Percentiles rank a stretch among this genome's conserved stretches.
These are phyloP conservation scores for Girardia tigrina DNA, from an alignment of 2,888 invertebrate species.

Conservation along the genomic window DNA sequence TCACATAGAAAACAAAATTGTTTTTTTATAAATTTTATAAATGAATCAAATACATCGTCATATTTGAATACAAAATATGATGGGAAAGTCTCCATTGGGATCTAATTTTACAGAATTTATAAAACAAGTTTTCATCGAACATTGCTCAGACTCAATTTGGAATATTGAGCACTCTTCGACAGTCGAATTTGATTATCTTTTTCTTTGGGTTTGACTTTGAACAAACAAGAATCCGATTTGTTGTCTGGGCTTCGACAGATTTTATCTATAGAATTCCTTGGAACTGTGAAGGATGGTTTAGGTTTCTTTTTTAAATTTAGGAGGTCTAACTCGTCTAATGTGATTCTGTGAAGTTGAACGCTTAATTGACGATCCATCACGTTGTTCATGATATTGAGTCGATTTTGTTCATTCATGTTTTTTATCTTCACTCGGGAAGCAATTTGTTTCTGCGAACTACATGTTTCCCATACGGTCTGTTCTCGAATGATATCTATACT, in stretches of 20 bases:
- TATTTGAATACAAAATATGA: no score
- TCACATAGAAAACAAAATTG: no score
- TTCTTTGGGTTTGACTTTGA: background rate
- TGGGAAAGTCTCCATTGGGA: no score
- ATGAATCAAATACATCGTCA: no score
- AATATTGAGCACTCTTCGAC: constrained; percentile 12
- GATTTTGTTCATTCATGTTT: constrained; percentile 16
- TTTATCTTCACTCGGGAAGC: constrained; percentile 4
- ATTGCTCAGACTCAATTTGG: background rate
- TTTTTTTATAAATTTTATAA: no score
- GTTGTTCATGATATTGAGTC: background rate
- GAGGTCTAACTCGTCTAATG: background rate
- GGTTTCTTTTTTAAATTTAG: background rate
- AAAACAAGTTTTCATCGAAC: background rate
- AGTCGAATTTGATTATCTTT: background rate
- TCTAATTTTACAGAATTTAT: no score
- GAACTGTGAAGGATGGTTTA: background rate
- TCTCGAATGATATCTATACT: constrained; percentile 4
- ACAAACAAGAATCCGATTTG: background rate
- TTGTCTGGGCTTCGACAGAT: background rate
- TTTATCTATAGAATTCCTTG: background rate
- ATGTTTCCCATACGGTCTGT: constrained; percentile 2
- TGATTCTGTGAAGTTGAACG: constrained; percentile 16
- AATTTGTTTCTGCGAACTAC: constrained; percentile 1
- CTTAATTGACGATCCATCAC: constrained; percentile 3